Base-by-base conservation (phyloP, 35 echinoderm and acorn worm genomes). In the Lytechinus variegatus region DNA sequence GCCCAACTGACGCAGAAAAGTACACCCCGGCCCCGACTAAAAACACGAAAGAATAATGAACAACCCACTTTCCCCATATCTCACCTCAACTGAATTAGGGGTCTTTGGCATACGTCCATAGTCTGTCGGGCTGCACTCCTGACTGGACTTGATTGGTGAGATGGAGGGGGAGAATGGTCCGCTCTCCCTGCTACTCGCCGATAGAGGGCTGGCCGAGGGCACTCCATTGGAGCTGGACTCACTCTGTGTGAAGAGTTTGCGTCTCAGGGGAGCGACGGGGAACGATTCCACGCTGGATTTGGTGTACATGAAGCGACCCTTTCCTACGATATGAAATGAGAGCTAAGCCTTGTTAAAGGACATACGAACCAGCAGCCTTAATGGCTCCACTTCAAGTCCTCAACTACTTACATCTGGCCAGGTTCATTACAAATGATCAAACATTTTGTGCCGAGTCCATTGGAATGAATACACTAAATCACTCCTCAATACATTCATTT, bases 211-310 rank as follows among this genome's bases (percentile, higher is more conserved):
- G 92, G 92, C 92, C 5, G 28, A 53, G 54, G 52, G 52, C 3
- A 53, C 9, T 27, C 87, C 52, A 27, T 33, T 53, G n/a, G 91
- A 93, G 91, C 91, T 93, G 12, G 92, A 93, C 92, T 93, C 92
- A 12, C 92, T 93, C 13, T 54, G 92, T 8, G 92, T 93, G 54
- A 93, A 93, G 54, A 93, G 92, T 54, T 93, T 93, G 54, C 92
- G 92, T 4, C 92, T 33, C 9, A 93, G 92, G 4, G 92, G 92
- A 28, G 92, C 53, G 14, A 93, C 52, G 14, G 92, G 92, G 54
- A 93, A 93, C 11, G 92, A 93, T 27, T 93, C 92, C 92, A 93
- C 92, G 92, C 92, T 93, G 92, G 53, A 93, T 27, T 93, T 93
- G 92, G 92, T 93, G 92, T 93, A 93, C 54, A 55, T 11, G 92